Evolutionary conservation across 1,140 invertebrate species (phyloP), one percentile per base, ranked within the genome.

Genomic region (Nasonia longicornis): DNA sequence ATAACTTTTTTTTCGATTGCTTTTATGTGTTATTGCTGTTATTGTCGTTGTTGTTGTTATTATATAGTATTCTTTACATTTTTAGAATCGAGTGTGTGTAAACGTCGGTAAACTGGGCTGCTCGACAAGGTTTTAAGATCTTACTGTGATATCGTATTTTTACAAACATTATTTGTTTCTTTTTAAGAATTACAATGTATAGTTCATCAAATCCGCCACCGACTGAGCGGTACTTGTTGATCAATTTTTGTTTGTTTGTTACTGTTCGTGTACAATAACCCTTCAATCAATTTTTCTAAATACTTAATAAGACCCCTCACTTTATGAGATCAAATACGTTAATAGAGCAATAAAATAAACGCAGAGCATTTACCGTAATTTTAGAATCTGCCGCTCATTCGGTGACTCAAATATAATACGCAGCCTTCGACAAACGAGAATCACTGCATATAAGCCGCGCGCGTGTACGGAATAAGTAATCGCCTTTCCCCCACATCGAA

Each of bases 1-100:
- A 52, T 73, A 52, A 73, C 20, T 20, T 73, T 70, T 70, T 26
- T 71, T 71, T 71, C 69, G 20, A n/a, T 71, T 38, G 22, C 35
- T 38, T 70, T n/a, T 35, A 35, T 31, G 16, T 7, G 35, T 20
- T 71, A 8, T 42, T 42, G 35, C 35, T 16, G 20, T 71, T 71
- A 7, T 38, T 71, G 35, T 71, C 20, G 69, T 71, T 29, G 29
- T 42, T 22, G 2, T 12, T 48, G 45, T 26, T 26, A 29, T 20
- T 67, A 31, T 8, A 31, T 67, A 67, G 2, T 2, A 31, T 67
- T 67, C 14, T 58, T 67, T 67, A 67, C 16, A 31, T 29, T 67
- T 2, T 1, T 31, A 67, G 64, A 26, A 26, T 26, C 26, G 26
- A 31, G n/a, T 22, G 12, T 29, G n/a, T 22, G 4, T 67, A 26